phyloP scores from a whole-genome alignment of 1,140 invertebrate species.

The Probaryconus sp. region DNA sequence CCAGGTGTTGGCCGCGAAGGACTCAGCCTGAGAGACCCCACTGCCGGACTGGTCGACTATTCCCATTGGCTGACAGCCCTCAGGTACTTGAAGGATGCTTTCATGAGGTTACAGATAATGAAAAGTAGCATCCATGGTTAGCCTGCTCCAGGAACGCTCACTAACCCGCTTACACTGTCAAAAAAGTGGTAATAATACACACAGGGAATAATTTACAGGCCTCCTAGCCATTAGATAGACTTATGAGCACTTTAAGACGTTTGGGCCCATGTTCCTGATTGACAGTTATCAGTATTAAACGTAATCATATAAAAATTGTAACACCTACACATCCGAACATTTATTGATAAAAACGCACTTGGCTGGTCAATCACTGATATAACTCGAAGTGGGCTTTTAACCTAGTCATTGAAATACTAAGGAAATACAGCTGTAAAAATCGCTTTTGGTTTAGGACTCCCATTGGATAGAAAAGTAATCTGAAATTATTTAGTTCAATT shows the following conservation, averaged over 20 bases:
- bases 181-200: slow-evolving; percentile 56
- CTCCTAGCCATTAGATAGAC: slow-evolving; percentile 39
- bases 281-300: slow-evolving; percentile 34
- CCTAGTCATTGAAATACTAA: slow-evolving; percentile 59
- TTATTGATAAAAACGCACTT: slow-evolving; percentile 48
- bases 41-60: slow-evolving; percentile 78
- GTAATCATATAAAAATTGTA: slow-evolving; percentile 43
- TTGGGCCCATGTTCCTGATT: slow-evolving; percentile 34
- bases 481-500: slow-evolving; percentile 10
- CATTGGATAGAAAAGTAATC: slow-evolving; percentile 4
- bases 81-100: slow-evolving; percentile 76
- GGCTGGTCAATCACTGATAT: slow-evolving; percentile 41
- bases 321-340: slow-evolving; percentile 16
- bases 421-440: slow-evolving; percentile 69
- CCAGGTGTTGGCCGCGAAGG: slow-evolving; percentile 77
- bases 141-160: slow-evolving; percentile 68
- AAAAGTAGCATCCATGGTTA: slow-evolving; percentile 52
- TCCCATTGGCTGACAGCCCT: slow-evolving; percentile 78
- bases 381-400: slow-evolving; percentile 62
- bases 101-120: slow-evolving; percentile 60
- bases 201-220: slow-evolving; percentile 41
- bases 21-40: slow-evolving; percentile 77
- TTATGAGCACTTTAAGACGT: slow-evolving; percentile 43
- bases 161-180: slow-evolving; percentile 70
- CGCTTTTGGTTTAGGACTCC: slow-evolving; percentile 55